phyloP scores from a whole-genome alignment of 2,888 invertebrate genomes.

The Catocala nupta region DNA sequence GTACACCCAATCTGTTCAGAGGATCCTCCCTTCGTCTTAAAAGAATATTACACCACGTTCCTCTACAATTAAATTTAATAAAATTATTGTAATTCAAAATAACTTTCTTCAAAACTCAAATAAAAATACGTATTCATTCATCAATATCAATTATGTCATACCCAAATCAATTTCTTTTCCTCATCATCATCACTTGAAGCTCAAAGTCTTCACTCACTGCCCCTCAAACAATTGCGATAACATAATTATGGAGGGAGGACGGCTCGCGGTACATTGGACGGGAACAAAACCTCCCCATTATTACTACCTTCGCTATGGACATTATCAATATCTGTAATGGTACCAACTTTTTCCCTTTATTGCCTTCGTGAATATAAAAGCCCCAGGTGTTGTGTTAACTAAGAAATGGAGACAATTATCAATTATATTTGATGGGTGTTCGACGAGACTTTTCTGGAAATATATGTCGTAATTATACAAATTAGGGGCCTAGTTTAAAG shows the following conservation, averaged over 20 bases:
- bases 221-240: slow-evolving; percentile 28
- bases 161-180: background rate
- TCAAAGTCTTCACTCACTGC: slow-evolving; percentile 10
- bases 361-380: slow-evolving; percentile 45
- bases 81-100: too few relatives aligned
- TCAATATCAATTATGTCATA: background rate
- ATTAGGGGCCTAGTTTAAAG: background rate
- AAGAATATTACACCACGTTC: too few relatives aligned
- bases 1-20: too few relatives aligned
- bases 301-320: slow-evolving; percentile 46
- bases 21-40: too few relatives aligned
- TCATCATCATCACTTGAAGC: background rate
- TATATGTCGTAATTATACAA: slow-evolving; percentile 5
- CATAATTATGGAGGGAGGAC: slow-evolving; percentile 36
- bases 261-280: slow-evolving; percentile 43
- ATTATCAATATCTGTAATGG: slow-evolving; percentile 65
- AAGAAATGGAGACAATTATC: slow-evolving; percentile 24
- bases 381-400: slow-evolving; percentile 52
- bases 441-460: background rate
- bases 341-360: slow-evolving; percentile 62
- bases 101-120: too few relatives aligned
- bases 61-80: too few relatives aligned
- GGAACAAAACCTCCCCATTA: slow-evolving; percentile 47
- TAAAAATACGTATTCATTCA: background rate
- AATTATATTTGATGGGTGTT: slow-evolving; percentile 29